Evolutionary conservation across 37 sponge, comb jelly and placozoan genomes (phyloP), one percentile per base, ranked within the genome.

Genomic region (Petrosia ficiformis): DNA sequence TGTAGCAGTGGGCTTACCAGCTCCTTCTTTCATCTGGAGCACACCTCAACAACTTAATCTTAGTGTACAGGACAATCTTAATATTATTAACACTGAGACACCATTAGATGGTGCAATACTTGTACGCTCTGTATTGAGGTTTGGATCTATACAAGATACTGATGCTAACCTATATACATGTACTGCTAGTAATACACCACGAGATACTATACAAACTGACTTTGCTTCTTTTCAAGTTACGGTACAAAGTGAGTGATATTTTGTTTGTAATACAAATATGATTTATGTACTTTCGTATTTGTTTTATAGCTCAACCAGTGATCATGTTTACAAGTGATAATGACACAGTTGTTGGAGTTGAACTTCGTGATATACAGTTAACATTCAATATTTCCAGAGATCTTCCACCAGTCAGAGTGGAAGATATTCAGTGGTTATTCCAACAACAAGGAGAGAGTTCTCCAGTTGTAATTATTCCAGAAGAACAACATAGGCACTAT

Each of bases 401-500:
- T 30, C 26, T 74, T 14, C 74, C 74, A 14, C 8, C 21, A 43
- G 74, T 74, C 34, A 2, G 21, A 26, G 34, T 6, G 22, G 22
- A 74, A 4, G 60, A 74, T 34, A 74, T 74, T 8, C 74, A 25
- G 3, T 43, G 52, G 32, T 42, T 42, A 26, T 74, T 74, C 37
- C 54, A 48, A 48, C 10, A 16, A 16, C 10, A 10, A 19, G 54
- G 54, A 48, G 16, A 48, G 10, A 48, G 16, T 48, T 10, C 10
- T 19, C 54, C 14, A 48, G 54, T 19, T 19, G 54, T 19, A 48
- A 48, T 48, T 48, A 48, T 16, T 19, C 54, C 54, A 10, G 16
- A 16, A 24, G 11, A 24, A 1, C 10, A 48, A 19, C 54, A 16
- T 2, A 33, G 32, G 2, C 38, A 25, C 35, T 59, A 29, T 59